A percentile compares a stretch with the other conserved stretches of the same genome.
Conservation (phyloP, 2,113 vertebrate genomes). For the Hypanus sabinus region DNA sequence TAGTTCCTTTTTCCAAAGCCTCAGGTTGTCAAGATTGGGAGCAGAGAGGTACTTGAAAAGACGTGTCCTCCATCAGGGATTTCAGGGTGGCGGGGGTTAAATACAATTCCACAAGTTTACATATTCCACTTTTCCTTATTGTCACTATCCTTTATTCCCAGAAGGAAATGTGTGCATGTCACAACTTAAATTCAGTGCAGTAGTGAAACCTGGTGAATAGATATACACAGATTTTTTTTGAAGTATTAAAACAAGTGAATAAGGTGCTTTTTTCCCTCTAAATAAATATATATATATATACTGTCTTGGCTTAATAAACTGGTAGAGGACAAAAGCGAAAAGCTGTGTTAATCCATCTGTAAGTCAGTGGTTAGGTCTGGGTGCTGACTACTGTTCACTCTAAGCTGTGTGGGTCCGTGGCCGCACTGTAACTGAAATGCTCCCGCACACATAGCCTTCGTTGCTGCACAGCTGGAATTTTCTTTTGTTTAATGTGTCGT, state of each 20-base stretch:
- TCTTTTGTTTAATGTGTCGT: no score
- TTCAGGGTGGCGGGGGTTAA: background rate
- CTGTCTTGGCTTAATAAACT: background rate
- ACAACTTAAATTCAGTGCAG: background rate
- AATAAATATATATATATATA: no score
- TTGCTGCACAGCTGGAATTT: no score
- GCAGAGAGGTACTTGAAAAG: background rate
- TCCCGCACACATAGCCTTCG: no score
- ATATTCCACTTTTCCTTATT: background rate
- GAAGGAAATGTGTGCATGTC: background rate
- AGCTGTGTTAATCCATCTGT: background rate
- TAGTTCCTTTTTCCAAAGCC: background rate
- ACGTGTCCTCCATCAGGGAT: background rate
- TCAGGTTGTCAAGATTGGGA: background rate
- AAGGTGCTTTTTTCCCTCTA: no score
- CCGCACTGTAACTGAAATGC: no score
- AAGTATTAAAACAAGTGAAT: background rate
- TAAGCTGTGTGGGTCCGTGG: no score
- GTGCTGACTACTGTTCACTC: no score
- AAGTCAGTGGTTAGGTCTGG: background rate
- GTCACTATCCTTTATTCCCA: background rate
- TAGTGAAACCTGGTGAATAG: background rate
- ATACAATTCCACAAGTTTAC: background rate
- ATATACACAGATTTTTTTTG: background rate
- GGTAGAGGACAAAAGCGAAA: background rate